Percentiles rank a stretch among this genome's conserved stretches.
phyloP scores from a whole-genome alignment of 2,888 invertebrate genomes.

The Pachymerium ferrugineum region DNA sequence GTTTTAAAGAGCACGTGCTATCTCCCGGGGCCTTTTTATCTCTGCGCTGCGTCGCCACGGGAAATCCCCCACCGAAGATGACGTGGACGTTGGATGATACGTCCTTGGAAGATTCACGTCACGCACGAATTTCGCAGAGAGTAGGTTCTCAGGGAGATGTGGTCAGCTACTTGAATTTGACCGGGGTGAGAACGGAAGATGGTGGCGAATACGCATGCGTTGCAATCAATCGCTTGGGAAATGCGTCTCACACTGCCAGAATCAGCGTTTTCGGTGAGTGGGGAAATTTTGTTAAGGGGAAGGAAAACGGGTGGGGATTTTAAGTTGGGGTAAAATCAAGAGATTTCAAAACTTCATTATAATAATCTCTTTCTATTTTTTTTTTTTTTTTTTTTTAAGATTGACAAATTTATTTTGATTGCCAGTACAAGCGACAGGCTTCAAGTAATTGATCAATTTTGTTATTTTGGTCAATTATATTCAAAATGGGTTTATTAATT shows the following conservation, averaged over 20 bases:
- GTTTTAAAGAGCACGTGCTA: slow-evolving; percentile 34
- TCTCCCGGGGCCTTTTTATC: slow-evolving; percentile 34
- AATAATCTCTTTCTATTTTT: too few species aligned
- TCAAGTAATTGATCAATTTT: too few species aligned
- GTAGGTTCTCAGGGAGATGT: slow-evolving; percentile 40
- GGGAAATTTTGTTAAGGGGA: too few species aligned
- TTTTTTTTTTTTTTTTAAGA: not conserved
- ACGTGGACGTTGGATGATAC: slow-evolving; percentile 41
- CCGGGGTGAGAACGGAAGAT: slow-evolving; percentile 38
- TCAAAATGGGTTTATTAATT: too few species aligned
- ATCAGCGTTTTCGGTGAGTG: slow-evolving; percentile 35
- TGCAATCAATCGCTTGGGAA: slow-evolving; percentile 35
- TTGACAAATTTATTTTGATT: too few species aligned
- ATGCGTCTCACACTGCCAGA: slow-evolving; percentile 34
- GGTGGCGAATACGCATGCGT: slow-evolving; percentile 37
- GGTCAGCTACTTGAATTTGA: slow-evolving; percentile 40
- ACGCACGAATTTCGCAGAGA: slow-evolving; percentile 36
- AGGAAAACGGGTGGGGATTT: too few species aligned
- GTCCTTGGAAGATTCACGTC: slow-evolving; percentile 40
- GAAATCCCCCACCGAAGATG: slow-evolving; percentile 36
- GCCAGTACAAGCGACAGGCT: too few species aligned
- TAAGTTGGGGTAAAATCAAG: too few species aligned
- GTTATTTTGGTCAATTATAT: too few species aligned
- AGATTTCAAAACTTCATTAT: too few species aligned
- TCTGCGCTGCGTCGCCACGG: slow-evolving; percentile 36